Evolutionary conservation across 2,888 invertebrate genomes (phyloP).

Genomic region (Ypsolopha sequella): DNA sequence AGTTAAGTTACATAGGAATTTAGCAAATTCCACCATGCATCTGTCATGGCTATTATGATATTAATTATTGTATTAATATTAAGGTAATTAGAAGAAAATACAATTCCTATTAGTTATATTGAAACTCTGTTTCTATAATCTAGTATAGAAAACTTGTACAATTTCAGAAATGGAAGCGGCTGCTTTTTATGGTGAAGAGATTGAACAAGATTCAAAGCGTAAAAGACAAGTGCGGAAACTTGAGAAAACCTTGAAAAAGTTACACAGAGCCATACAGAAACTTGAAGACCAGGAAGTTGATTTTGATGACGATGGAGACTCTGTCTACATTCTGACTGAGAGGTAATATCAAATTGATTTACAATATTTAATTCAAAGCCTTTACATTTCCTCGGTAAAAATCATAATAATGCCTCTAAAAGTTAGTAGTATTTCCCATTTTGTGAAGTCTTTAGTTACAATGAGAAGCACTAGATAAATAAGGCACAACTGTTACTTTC

Average conservation of each 20-base stretch:
- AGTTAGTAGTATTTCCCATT: background rate
- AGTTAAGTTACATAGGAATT: too few species aligned
- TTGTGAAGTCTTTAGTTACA: background rate
- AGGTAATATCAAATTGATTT: constrained; percentile 36
- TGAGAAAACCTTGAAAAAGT: constrained; percentile 71
- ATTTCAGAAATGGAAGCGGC: constrained; percentile 3
- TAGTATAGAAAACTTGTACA: background rate
- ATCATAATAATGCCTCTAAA: background rate
- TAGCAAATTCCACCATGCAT: too few species aligned
- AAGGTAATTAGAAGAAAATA: background rate
- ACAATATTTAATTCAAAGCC: background rate
- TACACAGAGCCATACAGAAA: constrained; percentile 75
- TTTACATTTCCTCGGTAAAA: background rate
- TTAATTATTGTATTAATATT: too few species aligned
- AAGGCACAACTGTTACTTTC: constrained; percentile 7
- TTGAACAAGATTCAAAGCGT: constrained; percentile 50
- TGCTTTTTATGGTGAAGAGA: constrained; percentile 23
- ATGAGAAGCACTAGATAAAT: constrained; percentile 16
- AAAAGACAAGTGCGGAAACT: constrained; percentile 67
- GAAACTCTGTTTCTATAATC: too few species aligned
- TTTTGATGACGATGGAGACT: constrained; percentile 80
- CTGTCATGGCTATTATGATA: too few species aligned
- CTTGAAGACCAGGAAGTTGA: constrained; percentile 79
- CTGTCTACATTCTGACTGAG: constrained; percentile 78
- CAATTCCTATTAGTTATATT: background rate